Evolutionary conservation across 2,797 vertebrate species (phyloP), one percentile per base, ranked within the genome.

Genomic region (Scleropages formosus): DNA sequence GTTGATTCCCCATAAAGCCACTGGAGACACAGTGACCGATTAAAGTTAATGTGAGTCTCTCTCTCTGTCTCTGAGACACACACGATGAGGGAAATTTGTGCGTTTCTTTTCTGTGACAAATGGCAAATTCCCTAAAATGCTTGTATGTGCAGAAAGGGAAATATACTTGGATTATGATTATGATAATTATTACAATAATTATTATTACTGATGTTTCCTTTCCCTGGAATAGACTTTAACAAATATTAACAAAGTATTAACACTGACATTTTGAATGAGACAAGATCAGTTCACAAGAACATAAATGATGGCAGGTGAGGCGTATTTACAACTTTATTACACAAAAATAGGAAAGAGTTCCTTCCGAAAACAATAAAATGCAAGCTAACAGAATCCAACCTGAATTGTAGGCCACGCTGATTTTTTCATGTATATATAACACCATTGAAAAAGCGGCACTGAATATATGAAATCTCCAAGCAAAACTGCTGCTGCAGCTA

Each of bases 381-480:
- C 59, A 61, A 60, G 22, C 71, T 53, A 61, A 71, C 75, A 76
- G 75, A 76, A 71, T 76, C 75, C 75, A 76, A 75, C 31, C 75
- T 76, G 66, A 76, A 76, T 53, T 20, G 46, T 49, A 63, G 49
- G 44, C 22, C 18, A 61, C 16, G 13, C 26, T 15, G 59, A 56
- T 58, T 59, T 47, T 47, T 16, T 61, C 24, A 13, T 71, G 27
- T 58, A 31, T 63, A 63, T 27, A 51, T 75, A 53, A 63, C 46
- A 71, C 46, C 24, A 70, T 20, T 72, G 20, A 44, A 72, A 69
- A 62, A 13, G 44, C 44, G 58, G 39, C 49, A 12, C 58, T 60
- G 73, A 73, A 63, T 39, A 71, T 60, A 71, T 60, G 20, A 24
- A 76, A 62, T 76, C 51, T 68, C 59, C 12, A 71, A 76, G 47